phyloP scores from a whole-genome alignment of 2,113 vertebrate species.

The Paratilapia polleni region DNA sequence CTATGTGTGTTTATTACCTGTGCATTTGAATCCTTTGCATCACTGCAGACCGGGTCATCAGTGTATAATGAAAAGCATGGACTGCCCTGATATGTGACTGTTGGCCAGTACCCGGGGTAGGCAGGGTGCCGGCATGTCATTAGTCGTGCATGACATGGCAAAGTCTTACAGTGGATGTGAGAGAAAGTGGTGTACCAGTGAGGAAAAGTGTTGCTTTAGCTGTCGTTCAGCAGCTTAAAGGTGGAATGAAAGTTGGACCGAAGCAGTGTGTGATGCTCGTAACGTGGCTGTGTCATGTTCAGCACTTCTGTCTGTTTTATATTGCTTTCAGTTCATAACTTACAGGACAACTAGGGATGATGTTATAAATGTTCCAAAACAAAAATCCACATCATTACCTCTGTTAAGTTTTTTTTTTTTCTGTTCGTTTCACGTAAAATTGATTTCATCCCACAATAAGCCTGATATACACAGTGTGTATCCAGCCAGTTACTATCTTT shows the following conservation, averaged over 20 bases:
- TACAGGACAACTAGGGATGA: not conserved
- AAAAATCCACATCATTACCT: not conserved
- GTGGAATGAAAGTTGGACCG: not conserved
- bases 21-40: slow-evolving; percentile 50
- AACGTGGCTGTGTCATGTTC: not conserved
- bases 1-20: not conserved
- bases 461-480: too few species aligned
- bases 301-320: not conserved
- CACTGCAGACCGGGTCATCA: slow-evolving; percentile 26
- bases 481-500: too few species aligned
- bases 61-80: slow-evolving; percentile 57
- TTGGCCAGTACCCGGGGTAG: slow-evolving; percentile 4
- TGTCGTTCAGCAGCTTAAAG: not conserved
- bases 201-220: not conserved
- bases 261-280: not conserved
- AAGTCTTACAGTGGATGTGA: slow-evolving; percentile 23
- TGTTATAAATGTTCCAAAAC: too few species aligned
- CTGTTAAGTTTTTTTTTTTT: not conserved
- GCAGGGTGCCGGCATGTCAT: slow-evolving; percentile 50
- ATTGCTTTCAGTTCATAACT: not conserved
- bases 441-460: too few species aligned
- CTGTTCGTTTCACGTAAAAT: not conserved
- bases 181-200: not conserved
- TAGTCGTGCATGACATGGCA: slow-evolving; percentile 55
- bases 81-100: slow-evolving; percentile 35